Percentiles rank a stretch among this genome's conserved stretches.
Conservation (phyloP, 2,797 vertebrate genomes). For the Poliocrania exsul region DNA sequence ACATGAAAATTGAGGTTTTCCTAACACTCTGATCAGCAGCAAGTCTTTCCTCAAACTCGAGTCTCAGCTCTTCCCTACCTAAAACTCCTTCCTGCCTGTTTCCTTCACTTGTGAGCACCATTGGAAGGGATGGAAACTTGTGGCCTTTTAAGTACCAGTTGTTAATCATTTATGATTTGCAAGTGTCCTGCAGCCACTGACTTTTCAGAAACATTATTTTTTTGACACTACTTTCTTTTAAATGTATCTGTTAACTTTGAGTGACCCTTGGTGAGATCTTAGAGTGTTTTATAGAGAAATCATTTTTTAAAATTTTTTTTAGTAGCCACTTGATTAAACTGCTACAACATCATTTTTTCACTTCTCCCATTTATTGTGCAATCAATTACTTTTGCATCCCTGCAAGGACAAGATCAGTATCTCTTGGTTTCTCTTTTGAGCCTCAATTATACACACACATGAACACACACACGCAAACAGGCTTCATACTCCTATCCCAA, state of each 20-base stretch:
- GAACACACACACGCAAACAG: not conserved
- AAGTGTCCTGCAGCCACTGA: not conserved
- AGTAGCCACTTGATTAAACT: not conserved
- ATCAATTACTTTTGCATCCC: not conserved
- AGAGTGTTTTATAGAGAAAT: not conserved
- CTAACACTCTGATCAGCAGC: not conserved
- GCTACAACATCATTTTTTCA: not conserved
- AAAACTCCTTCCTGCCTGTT: not conserved
- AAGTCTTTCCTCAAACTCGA: not conserved
- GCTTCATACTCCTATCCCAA: not conserved
- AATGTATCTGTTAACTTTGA: not conserved
- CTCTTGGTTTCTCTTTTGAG: not conserved
- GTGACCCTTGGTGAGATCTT: not conserved
- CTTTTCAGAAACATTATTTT: not conserved
- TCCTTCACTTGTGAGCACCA: not conserved
- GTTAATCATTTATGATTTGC: not conserved
- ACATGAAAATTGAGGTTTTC: not conserved
- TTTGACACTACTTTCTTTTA: not conserved
- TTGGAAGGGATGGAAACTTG: rapidly evolving
- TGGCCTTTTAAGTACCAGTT: not conserved
- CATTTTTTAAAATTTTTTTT: not conserved
- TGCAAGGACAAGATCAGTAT: not conserved
- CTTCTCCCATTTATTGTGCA: not conserved
- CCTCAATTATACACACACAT: rapidly evolving
- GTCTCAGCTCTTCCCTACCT: not conserved